These are phyloP conservation scores for Falco biarmicus DNA, from an alignment of 2,797 vertebrate species.

Conservation along the genomic window DNA sequence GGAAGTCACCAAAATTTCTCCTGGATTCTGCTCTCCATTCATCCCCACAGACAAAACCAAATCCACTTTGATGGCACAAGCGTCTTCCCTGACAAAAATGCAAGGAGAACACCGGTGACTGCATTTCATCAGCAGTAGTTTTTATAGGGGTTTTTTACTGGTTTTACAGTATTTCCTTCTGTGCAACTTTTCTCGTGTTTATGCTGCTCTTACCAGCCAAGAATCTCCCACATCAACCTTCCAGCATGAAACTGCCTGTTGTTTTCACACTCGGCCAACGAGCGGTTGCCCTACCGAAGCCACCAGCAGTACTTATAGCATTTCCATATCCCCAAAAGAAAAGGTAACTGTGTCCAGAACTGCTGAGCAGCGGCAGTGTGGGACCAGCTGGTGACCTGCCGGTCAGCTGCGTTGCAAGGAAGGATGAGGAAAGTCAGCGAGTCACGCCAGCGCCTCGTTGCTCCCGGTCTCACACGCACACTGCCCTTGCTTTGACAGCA, in stretches of 20 bases:
- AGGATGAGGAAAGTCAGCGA: not conserved
- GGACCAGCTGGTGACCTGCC: not conserved
- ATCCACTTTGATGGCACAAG: not conserved
- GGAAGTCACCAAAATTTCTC: not conserved
- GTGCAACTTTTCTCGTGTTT: not conserved
- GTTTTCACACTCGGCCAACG: fast-evolving
- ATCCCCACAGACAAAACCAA: not conserved
- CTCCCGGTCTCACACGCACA: fast-evolving
- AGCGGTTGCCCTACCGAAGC: not conserved
- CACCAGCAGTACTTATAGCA: not conserved
- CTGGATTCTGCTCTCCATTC: not conserved
- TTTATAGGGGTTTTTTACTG: not conserved
- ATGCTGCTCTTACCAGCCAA: not conserved
- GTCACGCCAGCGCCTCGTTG: fast-evolving
- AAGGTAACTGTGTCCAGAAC: not conserved
- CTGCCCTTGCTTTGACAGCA: too few species aligned
- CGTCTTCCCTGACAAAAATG: fast-evolving
- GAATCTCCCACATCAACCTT: not conserved
- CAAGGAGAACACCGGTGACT: fast-evolving
- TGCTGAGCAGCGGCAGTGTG: fast-evolving
- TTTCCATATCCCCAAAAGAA: not conserved
- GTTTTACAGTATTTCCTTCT: not conserved
- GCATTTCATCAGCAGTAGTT: not conserved
- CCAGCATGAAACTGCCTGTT: not conserved
- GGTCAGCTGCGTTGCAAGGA: not conserved